These are phyloP conservation scores for Hemitrygon akajei DNA, from an alignment of 2,797 vertebrate species.

Conservation along the genomic window DNA sequence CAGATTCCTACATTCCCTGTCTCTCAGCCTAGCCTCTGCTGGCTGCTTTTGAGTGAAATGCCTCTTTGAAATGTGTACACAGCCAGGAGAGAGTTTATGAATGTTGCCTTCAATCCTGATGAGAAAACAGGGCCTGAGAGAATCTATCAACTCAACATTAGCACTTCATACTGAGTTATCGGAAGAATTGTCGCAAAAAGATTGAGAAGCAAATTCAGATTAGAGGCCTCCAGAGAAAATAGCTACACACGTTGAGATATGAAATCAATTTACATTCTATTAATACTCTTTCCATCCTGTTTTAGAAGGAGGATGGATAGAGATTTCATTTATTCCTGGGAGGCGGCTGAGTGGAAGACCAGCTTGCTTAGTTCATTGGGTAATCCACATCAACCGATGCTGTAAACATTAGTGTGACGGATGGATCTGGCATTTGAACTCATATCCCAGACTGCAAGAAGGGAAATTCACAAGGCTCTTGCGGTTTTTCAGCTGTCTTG, in stretches of 20 bases:
- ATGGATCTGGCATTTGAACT: not conserved
- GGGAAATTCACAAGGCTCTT: too few relatives aligned
- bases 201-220: conserved; percentile 32
- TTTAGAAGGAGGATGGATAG: conserved; percentile 53
- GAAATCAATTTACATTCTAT: conserved; percentile 61
- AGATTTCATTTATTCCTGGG: conserved; percentile 48
- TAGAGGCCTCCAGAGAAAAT: conserved; percentile 43
- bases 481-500: not conserved
- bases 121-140: not conserved
- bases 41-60: not conserved
- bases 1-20: not conserved
- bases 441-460: not conserved
- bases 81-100: not conserved
- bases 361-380: not conserved
- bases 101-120: not conserved
- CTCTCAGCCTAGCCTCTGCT: not conserved
- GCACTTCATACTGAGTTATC: not conserved
- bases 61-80: not conserved
- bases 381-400: not conserved
- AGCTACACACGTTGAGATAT: conserved; percentile 54
- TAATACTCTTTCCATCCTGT: conserved; percentile 59
- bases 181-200: not conserved
- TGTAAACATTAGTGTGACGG: conserved; percentile 5
- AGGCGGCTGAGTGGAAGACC: conserved; percentile 40
- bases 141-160: not conserved